Evolutionary conservation across 2,797 vertebrate genomes (phyloP).

Genomic region (Phoeniculus purpureus): DNA sequence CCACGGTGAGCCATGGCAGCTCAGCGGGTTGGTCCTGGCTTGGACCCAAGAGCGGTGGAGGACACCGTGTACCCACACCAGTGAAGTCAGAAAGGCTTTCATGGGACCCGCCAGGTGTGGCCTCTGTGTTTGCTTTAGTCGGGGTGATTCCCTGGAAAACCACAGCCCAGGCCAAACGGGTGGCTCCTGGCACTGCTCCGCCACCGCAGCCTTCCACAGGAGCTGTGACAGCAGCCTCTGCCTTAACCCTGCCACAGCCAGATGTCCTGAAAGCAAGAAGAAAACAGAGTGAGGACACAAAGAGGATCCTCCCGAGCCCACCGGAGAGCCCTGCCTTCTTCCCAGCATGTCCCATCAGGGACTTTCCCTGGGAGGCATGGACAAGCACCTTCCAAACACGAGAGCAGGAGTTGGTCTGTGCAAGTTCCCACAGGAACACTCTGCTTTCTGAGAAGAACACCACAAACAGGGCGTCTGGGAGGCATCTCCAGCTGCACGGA

Average conservation of each 20-base stretch:
- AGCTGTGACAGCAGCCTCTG: not conserved
- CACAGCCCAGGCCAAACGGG: not conserved
- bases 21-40: fast-evolving
- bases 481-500: not conserved
- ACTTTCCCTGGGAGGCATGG: not conserved
- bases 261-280: not conserved
- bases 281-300: not conserved
- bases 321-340: not conserved
- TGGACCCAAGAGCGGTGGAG: fast-evolving
- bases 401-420: not conserved
- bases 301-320: not conserved
- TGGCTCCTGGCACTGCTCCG: not conserved
- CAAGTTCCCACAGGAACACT: conserved; percentile 12
- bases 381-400: not conserved
- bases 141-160: conserved; percentile 34
- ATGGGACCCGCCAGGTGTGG: not conserved
- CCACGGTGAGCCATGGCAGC: fast-evolving
- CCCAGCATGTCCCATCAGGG: not conserved
- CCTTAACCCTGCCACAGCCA: not conserved
- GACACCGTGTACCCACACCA: not conserved
- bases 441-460: not conserved
- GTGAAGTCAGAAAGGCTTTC: not conserved
- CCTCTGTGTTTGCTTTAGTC: not conserved
- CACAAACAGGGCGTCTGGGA: not conserved
- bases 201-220: not conserved